A percentile compares a stretch with the other conserved stretches of the same genome.
Conservation (phyloP, 2,113 vertebrate species). For the Chroicocephalus ridibundus region DNA sequence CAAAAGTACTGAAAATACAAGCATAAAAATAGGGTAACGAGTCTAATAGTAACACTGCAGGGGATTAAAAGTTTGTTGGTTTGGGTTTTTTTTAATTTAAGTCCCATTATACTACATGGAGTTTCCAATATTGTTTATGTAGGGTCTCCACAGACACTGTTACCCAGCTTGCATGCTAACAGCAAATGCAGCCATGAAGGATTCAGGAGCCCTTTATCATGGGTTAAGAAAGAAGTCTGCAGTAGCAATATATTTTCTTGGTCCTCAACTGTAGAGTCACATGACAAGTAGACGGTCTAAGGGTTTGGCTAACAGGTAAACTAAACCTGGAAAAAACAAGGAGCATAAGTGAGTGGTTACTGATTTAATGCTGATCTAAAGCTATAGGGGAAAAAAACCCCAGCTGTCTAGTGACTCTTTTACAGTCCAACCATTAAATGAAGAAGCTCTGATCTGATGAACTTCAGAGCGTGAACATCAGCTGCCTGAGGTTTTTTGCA, state of each 20-base stretch:
- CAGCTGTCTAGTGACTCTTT: neutral
- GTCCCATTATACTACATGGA: neutral
- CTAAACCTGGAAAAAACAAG: neutral
- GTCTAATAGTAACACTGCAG: neutral
- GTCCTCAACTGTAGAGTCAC: neutral
- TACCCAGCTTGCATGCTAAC: neutral
- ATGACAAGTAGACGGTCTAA: neutral
- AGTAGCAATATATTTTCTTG: neutral
- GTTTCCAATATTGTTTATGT: neutral
- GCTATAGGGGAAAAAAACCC: neutral
- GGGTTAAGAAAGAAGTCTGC: neutral
- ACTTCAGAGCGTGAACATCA: neutral
- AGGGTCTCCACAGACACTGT: neutral
- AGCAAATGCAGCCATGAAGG: neutral
- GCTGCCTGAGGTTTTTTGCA: neutral
- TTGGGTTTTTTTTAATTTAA: neutral
- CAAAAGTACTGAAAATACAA: neutral
- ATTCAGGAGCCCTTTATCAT: neutral
- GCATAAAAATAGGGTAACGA: neutral
- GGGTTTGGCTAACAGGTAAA: neutral
- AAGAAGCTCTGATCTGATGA: neutral
- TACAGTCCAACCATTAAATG: neutral
- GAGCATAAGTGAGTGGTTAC: neutral
- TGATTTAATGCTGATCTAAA: neutral
- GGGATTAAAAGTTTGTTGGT: neutral